Conservation (phyloP, 2,888 invertebrate genomes). For the Morpho achilles region DNA sequence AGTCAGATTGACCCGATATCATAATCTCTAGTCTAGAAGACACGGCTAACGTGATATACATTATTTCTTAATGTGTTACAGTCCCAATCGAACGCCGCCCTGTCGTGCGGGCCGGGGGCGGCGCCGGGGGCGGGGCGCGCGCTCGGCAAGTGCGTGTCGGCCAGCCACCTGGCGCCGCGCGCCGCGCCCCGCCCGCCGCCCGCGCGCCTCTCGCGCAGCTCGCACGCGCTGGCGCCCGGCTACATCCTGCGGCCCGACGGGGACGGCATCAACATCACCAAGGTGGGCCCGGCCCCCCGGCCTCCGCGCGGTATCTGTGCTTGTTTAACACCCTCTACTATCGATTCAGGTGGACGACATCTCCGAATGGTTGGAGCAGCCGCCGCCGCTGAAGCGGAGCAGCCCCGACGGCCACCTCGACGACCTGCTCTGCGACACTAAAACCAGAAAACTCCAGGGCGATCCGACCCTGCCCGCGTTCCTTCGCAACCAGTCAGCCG, state of each 20-base stretch:
- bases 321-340: neutral
- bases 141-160: constrained; percentile 71
- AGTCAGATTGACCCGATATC: too few relatives aligned
- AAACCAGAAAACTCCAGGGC: constrained; percentile 37
- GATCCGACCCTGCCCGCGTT: constrained; percentile 47
- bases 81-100: constrained; percentile 45
- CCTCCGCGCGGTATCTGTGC: too few relatives aligned
- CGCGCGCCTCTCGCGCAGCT: constrained; percentile 39
- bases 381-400: constrained; percentile 48
- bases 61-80: constrained; percentile 23
- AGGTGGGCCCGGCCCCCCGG: constrained; percentile 34
- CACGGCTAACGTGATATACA: too few relatives aligned
- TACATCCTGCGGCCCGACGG: constrained; percentile 59
- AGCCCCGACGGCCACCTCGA: constrained; percentile 49
- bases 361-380: constrained; percentile 63
- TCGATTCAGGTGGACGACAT: constrained; percentile 64
- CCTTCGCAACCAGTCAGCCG: constrained; percentile 68
- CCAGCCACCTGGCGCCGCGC: constrained; percentile 50
- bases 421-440: constrained; percentile 32
- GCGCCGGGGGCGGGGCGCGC: constrained; percentile 31
- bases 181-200: constrained; percentile 28
- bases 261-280: constrained; percentile 57
- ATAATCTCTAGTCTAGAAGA: too few relatives aligned
- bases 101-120: constrained; percentile 21
- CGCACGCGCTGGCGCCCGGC: constrained; percentile 52